Evolutionary conservation across 2,888 invertebrate species (phyloP), one percentile per base, ranked within the genome.

Genomic region (Trisateles emortualis): DNA sequence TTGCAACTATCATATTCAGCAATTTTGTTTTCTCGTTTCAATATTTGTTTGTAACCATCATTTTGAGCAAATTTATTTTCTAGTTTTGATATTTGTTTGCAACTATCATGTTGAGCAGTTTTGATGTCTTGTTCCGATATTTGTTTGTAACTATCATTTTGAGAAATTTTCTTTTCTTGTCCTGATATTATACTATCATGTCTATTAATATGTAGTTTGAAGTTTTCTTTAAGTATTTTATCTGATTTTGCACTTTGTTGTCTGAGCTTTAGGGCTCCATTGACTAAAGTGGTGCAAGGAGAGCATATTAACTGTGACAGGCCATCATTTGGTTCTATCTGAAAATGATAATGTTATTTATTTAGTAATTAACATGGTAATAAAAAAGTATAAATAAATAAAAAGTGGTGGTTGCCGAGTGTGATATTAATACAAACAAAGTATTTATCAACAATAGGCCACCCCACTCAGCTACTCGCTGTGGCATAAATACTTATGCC

Each of bases 321-420:
- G 0, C 69, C 76, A 52, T 76, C 76, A 26, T 64, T 38, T 5
- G 36, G 35, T 3, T 52, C 10, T 0, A 77, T 75, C 76, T 77
- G 63, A 8, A 64, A 55, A 22, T 24, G 11, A 10, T 38, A 46
- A 11, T 11, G 3, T 0, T 4, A 3, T 8, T 0, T 1, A 10
- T 6, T 44, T 44, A 33, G 19, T 22, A 16, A 16, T 45, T 10
- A 24, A 36, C 16, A 16, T 8, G 26, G 16, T 22, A 8, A n/a
- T n/a, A n/a, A n/a, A n/a, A n/a, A n/a, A n/a, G n/a, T n/a, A n/a
- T n/a, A n/a, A n/a, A n/a, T n/a, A n/a, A n/a, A n/a, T n/a, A n/a
- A n/a, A n/a, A n/a, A n/a, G n/a, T n/a, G n/a, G n/a, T n/a, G n/a
- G n/a, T n/a, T n/a, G n/a, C n/a, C n/a, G n/a, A n/a, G n/a, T n/a